A percentile compares a stretch with the other conserved stretches of the same genome.
These are phyloP conservation scores for Saturnia pavonia DNA, from an alignment of 2,888 invertebrate genomes.

Conservation along the genomic window DNA sequence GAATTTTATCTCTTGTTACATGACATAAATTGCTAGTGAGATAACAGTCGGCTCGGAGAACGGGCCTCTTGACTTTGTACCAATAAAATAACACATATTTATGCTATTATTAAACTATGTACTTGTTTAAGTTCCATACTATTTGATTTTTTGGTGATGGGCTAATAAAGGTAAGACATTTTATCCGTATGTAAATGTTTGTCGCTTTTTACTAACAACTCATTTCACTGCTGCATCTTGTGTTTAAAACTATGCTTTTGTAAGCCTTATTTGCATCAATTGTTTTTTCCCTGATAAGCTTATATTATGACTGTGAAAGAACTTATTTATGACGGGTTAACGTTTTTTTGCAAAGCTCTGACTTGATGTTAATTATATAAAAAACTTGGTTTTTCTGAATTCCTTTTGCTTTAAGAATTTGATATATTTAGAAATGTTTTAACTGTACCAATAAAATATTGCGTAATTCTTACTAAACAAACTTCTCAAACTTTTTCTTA, in stretches of 20 bases:
- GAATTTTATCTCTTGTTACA: slow-evolving; percentile 42
- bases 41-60: slow-evolving; percentile 35
- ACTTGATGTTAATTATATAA: not conserved
- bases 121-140: slow-evolving; percentile 35
- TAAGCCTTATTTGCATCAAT: not conserved
- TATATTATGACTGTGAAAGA: not conserved
- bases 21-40: slow-evolving; percentile 35
- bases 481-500: not conserved
- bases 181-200: slow-evolving; percentile 39
- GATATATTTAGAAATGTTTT: not conserved
- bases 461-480: not conserved
- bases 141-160: slow-evolving; percentile 72
- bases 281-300: not conserved
- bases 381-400: not conserved
- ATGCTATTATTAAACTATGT: slow-evolving; percentile 18
- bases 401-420: not conserved
- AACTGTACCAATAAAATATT: not conserved
- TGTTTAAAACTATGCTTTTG: slow-evolving; percentile 28
- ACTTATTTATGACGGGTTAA: not conserved
- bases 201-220: slow-evolving; percentile 56
- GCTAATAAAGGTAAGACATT: slow-evolving; percentile 66
- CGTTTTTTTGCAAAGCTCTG: not conserved
- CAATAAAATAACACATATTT: slow-evolving; percentile 9
- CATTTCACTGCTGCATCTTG: slow-evolving; percentile 59
- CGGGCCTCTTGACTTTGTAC: slow-evolving; percentile 37